Evolutionary conservation across 2,888 invertebrate genomes (phyloP).

Genomic region (Epinotia nisella): DNA sequence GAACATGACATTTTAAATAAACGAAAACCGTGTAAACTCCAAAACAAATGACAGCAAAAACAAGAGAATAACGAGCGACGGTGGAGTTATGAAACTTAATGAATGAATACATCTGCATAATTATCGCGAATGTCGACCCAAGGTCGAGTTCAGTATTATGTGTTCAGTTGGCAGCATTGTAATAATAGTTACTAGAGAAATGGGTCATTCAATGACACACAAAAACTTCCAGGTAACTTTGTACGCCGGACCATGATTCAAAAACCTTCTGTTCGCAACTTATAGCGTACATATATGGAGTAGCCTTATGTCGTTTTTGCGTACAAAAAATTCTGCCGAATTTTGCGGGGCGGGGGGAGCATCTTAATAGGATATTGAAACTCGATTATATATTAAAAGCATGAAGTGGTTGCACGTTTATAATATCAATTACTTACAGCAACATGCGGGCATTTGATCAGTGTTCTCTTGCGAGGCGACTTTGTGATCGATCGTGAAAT

Average conservation of each 20-base stretch:
- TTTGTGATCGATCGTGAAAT: no score
- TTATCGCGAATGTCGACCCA: slow-evolving; percentile 30
- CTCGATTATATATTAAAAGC: no score
- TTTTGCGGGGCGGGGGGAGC: no score
- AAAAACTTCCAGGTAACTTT: neutral
- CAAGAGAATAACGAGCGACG: slow-evolving; percentile 27
- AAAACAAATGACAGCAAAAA: slow-evolving; percentile 13
- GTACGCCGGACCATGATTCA: neutral
- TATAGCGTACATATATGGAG: no score
- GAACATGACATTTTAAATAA: neutral
- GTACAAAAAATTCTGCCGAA: no score
- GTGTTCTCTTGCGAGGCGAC: no score
- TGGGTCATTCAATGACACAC: slow-evolving; percentile 9
- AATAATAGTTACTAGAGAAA: neutral
- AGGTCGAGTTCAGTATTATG: slow-evolving; percentile 26
- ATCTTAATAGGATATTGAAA: no score
- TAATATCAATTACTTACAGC: no score
- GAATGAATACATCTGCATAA: slow-evolving; percentile 29
- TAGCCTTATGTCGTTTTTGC: no score
- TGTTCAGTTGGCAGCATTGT: slow-evolving; percentile 21
- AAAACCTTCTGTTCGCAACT: no score
- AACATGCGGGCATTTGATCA: no score
- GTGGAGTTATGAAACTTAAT: slow-evolving; percentile 25
- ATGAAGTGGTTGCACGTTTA: no score
- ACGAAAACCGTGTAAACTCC: neutral